A percentile compares a stretch with the other conserved stretches of the same genome.
phyloP scores from a whole-genome alignment of 2,797 vertebrate species.

The Syngnathus rostellatus region DNA sequence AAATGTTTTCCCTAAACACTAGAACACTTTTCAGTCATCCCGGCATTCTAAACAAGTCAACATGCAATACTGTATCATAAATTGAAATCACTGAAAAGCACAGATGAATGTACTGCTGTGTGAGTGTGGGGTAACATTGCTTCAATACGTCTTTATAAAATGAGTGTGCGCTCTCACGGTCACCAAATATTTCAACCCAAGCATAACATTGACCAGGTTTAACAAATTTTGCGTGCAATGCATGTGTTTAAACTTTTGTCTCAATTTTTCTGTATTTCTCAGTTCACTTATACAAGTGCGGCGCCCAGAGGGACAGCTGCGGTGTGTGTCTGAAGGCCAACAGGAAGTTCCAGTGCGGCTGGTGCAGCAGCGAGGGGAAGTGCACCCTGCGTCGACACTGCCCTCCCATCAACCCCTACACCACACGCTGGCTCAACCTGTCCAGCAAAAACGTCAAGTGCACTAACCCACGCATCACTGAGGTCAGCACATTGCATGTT shows the following conservation, averaged over 20 bases:
- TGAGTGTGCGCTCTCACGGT: background rate
- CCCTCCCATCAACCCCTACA: conserved; percentile 65
- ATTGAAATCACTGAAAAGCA: background rate
- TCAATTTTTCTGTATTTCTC: conserved; percentile 20
- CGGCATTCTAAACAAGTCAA: background rate
- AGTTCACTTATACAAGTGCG: conserved; percentile 97
- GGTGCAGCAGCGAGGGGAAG: conserved; percentile 83
- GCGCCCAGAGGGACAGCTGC: conserved; percentile 92
- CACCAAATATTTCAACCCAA: background rate
- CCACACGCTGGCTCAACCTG: conserved; percentile 88
- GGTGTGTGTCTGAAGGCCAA: conserved; percentile 93
- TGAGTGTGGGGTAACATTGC: background rate
- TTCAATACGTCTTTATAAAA: background rate
- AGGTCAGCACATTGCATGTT: conserved; percentile 72
- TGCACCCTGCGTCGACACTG: conserved; percentile 88
- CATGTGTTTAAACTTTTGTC: background rate
- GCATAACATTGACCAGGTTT: background rate
- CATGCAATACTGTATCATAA: background rate
- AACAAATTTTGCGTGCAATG: background rate
- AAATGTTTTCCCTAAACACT: too few species aligned
- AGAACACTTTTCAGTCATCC: background rate
- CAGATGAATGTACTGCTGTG: background rate
- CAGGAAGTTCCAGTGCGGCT: conserved; percentile 92
- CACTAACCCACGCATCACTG: conserved; percentile 92
- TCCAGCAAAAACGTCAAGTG: conserved; percentile 89